Evolutionary conservation across 2,113 vertebrate genomes (phyloP).

Genomic region (Tinamus guttatus): DNA sequence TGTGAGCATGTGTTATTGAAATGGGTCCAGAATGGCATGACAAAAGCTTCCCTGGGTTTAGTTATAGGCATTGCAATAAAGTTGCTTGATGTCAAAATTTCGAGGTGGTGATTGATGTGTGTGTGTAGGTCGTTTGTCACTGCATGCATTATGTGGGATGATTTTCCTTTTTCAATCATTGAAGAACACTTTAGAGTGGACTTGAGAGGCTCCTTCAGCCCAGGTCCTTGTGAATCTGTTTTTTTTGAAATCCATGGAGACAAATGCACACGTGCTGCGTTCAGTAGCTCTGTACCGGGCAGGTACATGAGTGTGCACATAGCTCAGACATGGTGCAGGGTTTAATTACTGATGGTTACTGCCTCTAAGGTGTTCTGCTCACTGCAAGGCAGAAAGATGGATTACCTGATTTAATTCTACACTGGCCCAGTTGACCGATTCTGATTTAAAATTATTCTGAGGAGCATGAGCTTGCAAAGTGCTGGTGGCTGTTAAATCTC

Average conservation of each 20-base stretch:
- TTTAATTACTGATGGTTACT: background rate
- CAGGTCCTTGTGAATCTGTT: background rate
- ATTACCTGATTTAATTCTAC: accelerated
- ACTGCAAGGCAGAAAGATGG: background rate
- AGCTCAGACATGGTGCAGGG: too few relatives aligned
- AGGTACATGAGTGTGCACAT: background rate
- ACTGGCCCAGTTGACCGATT: background rate
- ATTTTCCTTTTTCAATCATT: slow-evolving; percentile 28
- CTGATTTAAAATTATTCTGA: background rate
- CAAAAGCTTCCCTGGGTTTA: background rate
- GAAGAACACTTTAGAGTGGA: background rate
- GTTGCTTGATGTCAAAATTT: background rate
- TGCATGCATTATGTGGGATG: background rate
- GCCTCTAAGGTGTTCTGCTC: background rate
- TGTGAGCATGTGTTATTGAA: slow-evolving; percentile 13
- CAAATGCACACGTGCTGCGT: accelerated
- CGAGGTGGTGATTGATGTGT: slow-evolving; percentile 29
- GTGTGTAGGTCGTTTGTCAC: slow-evolving; percentile 28
- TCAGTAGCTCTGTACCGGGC: background rate
- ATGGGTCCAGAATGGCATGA: background rate
- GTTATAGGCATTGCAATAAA: background rate
- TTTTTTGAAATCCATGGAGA: background rate
- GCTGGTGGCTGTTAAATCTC: background rate
- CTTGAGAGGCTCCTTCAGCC: background rate
- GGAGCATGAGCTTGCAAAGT: background rate